Conservation (phyloP, 2,113 vertebrate genomes). For the Ginglymostoma cirratum region DNA sequence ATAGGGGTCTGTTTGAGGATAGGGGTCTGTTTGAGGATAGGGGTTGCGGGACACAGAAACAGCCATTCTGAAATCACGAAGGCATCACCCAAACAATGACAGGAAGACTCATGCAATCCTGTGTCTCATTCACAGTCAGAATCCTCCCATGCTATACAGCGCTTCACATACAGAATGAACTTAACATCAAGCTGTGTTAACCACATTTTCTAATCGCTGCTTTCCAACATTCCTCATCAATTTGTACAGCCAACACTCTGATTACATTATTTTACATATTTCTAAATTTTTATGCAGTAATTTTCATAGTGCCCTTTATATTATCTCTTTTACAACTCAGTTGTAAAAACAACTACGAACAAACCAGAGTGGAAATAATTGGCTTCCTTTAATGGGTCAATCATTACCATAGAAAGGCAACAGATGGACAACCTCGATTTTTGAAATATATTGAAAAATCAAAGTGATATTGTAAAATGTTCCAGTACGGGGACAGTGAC, state of each 20-base stretch:
- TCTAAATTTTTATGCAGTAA: neutral
- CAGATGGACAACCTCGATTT: neutral
- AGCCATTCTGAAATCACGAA: neutral
- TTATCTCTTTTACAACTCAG: neutral
- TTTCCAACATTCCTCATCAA: neutral
- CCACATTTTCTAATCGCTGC: neutral
- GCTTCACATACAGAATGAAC: neutral
- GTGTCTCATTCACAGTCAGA: neutral
- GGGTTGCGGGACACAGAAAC: neutral
- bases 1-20: too few relatives aligned
- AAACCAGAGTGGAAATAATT: neutral
- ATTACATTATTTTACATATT: neutral
- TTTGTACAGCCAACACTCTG: neutral
- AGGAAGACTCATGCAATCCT: neutral
- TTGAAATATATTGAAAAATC: too few relatives aligned
- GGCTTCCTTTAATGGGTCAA: neutral
- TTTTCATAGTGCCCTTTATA: neutral
- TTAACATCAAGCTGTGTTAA: neutral
- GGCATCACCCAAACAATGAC: neutral
- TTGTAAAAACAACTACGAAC: neutral
- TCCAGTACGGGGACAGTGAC: neutral
- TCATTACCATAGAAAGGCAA: neutral
- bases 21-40: neutral
- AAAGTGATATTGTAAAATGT: neutral
- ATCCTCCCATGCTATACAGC: neutral